Evolutionary conservation across 2,888 invertebrate species (phyloP), one percentile per base, ranked within the genome.

Genomic region (Drosophila diplacantha): DNA sequence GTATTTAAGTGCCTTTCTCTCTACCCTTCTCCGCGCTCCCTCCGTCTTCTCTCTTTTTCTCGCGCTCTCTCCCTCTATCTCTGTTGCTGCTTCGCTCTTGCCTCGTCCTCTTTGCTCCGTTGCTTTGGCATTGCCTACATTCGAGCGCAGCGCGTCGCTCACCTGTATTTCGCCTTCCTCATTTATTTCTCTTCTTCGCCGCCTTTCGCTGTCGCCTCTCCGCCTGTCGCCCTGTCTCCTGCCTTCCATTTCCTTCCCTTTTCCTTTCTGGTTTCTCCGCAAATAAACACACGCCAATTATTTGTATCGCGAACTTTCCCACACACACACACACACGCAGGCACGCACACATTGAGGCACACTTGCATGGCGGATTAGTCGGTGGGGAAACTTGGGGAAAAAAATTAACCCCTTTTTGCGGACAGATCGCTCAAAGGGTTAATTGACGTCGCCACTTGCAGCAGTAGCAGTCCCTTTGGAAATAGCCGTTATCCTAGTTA

Each of bases 231-330:
- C 26, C 20, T n/a, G 12, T 31, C 26, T 32, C 39, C 32, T 26
- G 22, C 22, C 8, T 11, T 24, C n/a, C 22, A 35, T 22, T 16
- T 22, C 50, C 51, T n/a, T 34, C 31, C 37, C 8, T 39, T 39
- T 29, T 22, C 12, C 26, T 22, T 32, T 31, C n/a, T 32, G 16
- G 31, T 34, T 41, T 61, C 53, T 32, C 53, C 53, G 53, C 55
- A 63, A 64, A 64, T 49, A 63, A 64, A 56, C 37, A 38, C 32
- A 49, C 47, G 57, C 58, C 37, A 64, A 64, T 64, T 49, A 64
- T 55, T 56, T 64, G 55, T 56, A 64, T 53, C 34, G 53, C 29
- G 24, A 49, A 52, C 16, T 24, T 39, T 53, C 29, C 32, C 34
- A 49, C 47, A 47, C 18, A 54, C 26, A 20, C 26, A 20, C 20